Evolutionary conservation across 2,888 invertebrate genomes (phyloP).

Genomic region (Drosophila multiciliata): DNA sequence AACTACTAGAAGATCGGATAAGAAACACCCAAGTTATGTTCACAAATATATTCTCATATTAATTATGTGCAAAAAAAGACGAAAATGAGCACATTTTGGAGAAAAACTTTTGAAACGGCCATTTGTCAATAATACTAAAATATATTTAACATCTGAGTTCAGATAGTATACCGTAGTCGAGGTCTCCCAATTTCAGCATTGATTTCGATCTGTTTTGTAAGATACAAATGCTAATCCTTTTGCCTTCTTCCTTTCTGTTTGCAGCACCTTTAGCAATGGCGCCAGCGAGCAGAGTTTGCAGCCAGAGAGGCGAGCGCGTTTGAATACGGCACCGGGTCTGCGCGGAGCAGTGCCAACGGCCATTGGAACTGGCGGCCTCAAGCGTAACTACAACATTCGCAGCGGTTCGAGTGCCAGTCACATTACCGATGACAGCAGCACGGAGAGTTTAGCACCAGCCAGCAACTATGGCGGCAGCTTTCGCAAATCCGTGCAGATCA

Average conservation of each 20-base stretch:
- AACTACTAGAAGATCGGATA: too few species aligned
- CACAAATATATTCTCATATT: too few species aligned
- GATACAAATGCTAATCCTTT: slow-evolving; percentile 30
- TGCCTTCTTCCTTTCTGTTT: not conserved
- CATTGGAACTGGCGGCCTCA: slow-evolving; percentile 67
- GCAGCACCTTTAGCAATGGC: slow-evolving; percentile 85
- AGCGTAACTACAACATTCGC: slow-evolving; percentile 77
- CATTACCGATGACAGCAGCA: slow-evolving; percentile 88
- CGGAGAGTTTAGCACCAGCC: slow-evolving; percentile 90
- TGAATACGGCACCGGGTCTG: slow-evolving; percentile 84
- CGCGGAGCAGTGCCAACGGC: slow-evolving; percentile 57
- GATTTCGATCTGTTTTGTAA: slow-evolving; percentile 51
- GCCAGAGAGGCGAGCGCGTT: slow-evolving; percentile 82
- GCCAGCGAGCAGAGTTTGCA: slow-evolving; percentile 76
- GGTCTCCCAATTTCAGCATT: not conserved
- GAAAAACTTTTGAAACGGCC: too few species aligned
- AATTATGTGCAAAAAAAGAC: too few species aligned
- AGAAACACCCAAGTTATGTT: too few species aligned
- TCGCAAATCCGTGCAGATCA: slow-evolving; percentile 83
- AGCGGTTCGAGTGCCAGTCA: slow-evolving; percentile 82
- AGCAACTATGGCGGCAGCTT: slow-evolving; percentile 70
- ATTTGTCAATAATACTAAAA: too few species aligned
- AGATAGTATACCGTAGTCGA: too few species aligned
- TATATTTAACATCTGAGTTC: too few species aligned
- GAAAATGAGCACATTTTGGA: too few species aligned